Percentiles rank a stretch among this genome's conserved stretches.
These are phyloP conservation scores for Mellivora capensis DNA, from an alignment of 2,113 vertebrate species.

Conservation along the genomic window DNA sequence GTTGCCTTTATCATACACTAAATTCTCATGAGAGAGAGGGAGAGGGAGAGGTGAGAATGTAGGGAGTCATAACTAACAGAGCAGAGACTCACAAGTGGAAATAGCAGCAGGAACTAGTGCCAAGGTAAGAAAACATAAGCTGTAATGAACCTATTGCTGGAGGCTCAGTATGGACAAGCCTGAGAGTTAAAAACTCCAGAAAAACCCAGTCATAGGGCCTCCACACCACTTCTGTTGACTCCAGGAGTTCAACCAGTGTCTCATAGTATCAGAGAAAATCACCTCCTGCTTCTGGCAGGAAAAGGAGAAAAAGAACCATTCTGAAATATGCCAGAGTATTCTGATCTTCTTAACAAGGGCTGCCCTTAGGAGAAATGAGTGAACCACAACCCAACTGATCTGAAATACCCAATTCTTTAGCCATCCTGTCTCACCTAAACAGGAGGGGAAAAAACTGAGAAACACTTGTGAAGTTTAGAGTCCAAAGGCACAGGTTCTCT, in stretches of 20 bases:
- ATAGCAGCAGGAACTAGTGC: background rate
- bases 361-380: background rate
- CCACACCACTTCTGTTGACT: background rate
- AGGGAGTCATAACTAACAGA: background rate
- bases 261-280: background rate
- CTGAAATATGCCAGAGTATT: background rate
- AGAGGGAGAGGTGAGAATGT: background rate
- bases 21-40: background rate
- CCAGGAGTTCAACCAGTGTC: background rate
- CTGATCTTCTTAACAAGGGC: background rate
- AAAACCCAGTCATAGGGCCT: background rate
- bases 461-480: background rate
- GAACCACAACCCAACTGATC: background rate
- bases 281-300: background rate
- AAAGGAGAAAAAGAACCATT: background rate
- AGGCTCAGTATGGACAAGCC: accelerated
- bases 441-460: background rate
- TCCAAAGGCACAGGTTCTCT: background rate
- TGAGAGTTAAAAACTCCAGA: background rate
- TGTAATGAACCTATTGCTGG: background rate
- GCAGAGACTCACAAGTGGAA: background rate
- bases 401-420: background rate
- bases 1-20: background rate
- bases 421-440: background rate
- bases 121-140: background rate